These are phyloP conservation scores for Apodemia mormo DNA, from an alignment of 2,888 invertebrate genomes.

Conservation along the genomic window DNA sequence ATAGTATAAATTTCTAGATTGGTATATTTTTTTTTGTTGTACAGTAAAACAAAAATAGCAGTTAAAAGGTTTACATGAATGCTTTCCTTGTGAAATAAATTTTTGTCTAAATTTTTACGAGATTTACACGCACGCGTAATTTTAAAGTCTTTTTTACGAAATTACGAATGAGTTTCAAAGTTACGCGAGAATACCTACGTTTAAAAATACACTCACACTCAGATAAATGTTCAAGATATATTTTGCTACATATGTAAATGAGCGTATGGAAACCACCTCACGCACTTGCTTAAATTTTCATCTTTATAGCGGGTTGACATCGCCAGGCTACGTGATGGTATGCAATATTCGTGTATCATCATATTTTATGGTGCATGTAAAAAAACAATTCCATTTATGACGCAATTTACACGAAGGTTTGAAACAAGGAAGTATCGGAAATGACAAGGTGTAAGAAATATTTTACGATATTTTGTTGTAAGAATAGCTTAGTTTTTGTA, in stretches of 20 bases:
- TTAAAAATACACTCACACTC: too few species aligned
- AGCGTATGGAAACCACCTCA: constrained; percentile 1
- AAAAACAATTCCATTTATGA: not conserved
- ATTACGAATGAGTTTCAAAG: too few species aligned
- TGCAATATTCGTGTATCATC: constrained; percentile 8
- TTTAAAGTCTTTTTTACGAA: too few species aligned
- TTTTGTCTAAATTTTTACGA: too few species aligned
- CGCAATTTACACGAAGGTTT: not conserved
- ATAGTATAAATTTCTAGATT: too few species aligned
- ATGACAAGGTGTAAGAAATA: not conserved
- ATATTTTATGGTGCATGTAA: constrained; percentile 6
- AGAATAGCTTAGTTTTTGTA: too few species aligned
- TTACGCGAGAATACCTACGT: too few species aligned
- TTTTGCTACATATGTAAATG: not conserved
- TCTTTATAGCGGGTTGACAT: constrained; percentile 10
- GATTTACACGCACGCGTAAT: too few species aligned
- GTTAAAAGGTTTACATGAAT: too few species aligned
- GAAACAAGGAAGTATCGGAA: not conserved
- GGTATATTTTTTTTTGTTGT: too few species aligned
- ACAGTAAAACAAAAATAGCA: too few species aligned
- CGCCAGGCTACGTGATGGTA: not conserved
- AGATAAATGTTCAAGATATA: not conserved
- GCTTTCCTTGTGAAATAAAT: too few species aligned
- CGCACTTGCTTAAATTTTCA: constrained; percentile 15
- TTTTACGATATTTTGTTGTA: not conserved